Evolutionary conservation across 2,113 vertebrate genomes (phyloP).

Genomic region (Proteles cristata): DNA sequence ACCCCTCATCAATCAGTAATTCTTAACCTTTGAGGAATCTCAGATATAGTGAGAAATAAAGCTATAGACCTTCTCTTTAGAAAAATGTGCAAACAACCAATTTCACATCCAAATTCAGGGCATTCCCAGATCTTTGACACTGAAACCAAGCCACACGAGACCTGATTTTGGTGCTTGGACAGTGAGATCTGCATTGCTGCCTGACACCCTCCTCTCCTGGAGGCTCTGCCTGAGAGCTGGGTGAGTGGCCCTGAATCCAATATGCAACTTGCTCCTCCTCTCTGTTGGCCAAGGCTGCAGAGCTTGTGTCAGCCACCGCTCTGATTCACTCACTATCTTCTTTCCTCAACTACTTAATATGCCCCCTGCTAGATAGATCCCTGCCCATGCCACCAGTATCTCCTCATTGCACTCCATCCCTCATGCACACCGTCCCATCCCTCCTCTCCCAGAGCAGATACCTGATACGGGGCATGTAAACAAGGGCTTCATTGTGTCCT

Average conservation of each 20-base stretch:
- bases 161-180: neutral
- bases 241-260: neutral
- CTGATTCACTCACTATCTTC: neutral
- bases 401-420: neutral
- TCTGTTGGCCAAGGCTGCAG: neutral
- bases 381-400: neutral
- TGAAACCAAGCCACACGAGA: neutral
- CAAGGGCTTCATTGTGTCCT: neutral
- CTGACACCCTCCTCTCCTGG: neutral
- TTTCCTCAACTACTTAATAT: neutral
- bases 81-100: neutral
- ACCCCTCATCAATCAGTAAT: neutral
- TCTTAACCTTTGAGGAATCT: neutral
- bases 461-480: neutral
- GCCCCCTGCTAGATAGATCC: neutral
- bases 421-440: neutral
- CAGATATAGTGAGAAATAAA: neutral
- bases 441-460: slow-evolving; percentile 36
- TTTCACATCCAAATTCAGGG: neutral
- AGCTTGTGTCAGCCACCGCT: neutral
- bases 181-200: neutral
- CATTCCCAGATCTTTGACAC: neutral
- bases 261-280: neutral
- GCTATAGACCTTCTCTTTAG: neutral
- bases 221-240: neutral